Percentiles rank a stretch among this genome's conserved stretches.
Conservation (phyloP, 2,113 vertebrate species). For the Sapajus apella region DNA sequence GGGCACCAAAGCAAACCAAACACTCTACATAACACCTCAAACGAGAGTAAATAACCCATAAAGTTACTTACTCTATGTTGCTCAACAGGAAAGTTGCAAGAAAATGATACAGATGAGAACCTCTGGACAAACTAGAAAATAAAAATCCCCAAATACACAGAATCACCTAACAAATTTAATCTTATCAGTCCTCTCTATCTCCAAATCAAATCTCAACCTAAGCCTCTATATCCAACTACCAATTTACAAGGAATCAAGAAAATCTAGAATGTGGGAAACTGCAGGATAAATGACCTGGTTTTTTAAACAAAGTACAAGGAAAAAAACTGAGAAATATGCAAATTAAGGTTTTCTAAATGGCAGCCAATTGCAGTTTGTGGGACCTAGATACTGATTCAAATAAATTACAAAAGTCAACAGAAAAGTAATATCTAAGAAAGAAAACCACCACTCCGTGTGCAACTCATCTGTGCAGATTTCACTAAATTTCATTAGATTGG, state of each 20-base stretch:
- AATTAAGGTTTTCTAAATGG: background rate
- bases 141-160: background rate
- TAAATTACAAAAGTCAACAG: background rate
- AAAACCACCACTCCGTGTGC: background rate
- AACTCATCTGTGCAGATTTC: background rate
- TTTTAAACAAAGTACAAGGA: background rate
- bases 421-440: background rate
- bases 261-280: constrained; percentile 16
- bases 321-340: background rate
- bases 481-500: background rate
- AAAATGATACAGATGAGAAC: background rate
- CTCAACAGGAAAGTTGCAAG: background rate
- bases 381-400: background rate
- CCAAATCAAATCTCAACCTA: background rate
- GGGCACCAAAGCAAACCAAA: background rate
- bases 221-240: background rate
- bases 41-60: background rate
- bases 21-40: background rate
- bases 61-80: background rate
- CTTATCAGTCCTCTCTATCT: background rate
- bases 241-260: constrained; percentile 29
- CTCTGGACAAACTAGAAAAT: background rate
- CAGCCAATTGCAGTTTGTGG: background rate
- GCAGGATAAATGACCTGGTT: constrained; percentile 17
- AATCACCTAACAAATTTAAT: background rate